Evolutionary conservation across 2,888 invertebrate species (phyloP), one percentile per base, ranked within the genome.

Genomic region (Acholoe squamosa): DNA sequence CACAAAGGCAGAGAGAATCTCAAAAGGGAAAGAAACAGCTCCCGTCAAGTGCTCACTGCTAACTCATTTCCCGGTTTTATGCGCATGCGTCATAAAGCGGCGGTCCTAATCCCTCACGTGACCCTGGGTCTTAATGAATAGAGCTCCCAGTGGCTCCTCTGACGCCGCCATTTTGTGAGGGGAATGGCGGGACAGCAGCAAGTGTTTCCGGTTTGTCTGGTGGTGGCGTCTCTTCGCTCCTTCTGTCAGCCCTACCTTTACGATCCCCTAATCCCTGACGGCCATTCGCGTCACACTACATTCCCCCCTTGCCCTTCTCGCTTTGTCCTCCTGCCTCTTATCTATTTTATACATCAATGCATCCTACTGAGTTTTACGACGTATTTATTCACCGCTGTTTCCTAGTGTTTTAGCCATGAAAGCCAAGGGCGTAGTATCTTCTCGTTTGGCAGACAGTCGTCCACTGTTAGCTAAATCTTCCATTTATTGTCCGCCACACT

Each of bases 1-100:
- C n/a, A n/a, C n/a, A n/a, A n/a, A n/a, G n/a, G n/a, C 43, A 43
- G 43, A 43, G 43, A 10, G 61, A 61, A 3, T 14, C 61, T 3
- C 22, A 1, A 61, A n/a, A n/a, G 14, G 61, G 61, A 80, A 54
- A 54, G 86, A 86, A 86, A 86, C 86, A 25, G 86, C 86, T 56
- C 54, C 86, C 28, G 56, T 54, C 56, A 56, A 54, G 86, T 86
- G 28, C 86, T 54, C 56, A 54, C 52, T 56, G 56, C n/a, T 86
- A 86, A 56, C 86, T 86, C 86, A 86, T 86, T 86, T 86, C 86
- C 86, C 54, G 86, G 86, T 86, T 28, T 86, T 86, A 86, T 86
- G 86, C 86, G 86, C 86, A 52, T 86, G 86, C 86, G 86, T 86
- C 86, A 86, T 86, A 86, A 86, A 86, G 86, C 52, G 86, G 56